Conservation (phyloP, 1,140 invertebrate species). For the Drosophila neocordata region DNA sequence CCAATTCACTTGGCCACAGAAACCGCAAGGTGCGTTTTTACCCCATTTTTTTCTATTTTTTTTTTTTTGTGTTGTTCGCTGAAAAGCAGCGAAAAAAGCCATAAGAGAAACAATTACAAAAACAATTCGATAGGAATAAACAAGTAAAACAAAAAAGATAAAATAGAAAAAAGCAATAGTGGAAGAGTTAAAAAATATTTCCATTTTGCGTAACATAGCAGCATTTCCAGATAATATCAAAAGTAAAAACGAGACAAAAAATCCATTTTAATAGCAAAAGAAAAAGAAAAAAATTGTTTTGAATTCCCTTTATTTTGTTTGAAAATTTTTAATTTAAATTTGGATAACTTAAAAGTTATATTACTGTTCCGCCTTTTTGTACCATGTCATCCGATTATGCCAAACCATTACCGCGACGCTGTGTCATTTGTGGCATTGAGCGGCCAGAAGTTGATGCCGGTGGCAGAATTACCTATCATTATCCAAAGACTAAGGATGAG, state of each 20-base stretch:
- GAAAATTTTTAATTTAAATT: background rate
- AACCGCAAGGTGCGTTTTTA: constrained; percentile 75
- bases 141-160: too few relatives aligned
- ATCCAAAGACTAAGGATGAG: constrained; percentile 53
- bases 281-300: too few relatives aligned
- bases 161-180: too few relatives aligned
- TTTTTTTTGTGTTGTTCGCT: constrained; percentile 38
- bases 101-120: constrained; percentile 50
- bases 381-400: background rate
- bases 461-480: constrained; percentile 41
- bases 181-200: background rate
- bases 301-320: constrained; percentile 9
- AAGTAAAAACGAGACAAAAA: constrained; percentile 17
- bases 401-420: constrained; percentile 30
- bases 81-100: constrained; percentile 50
- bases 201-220: background rate
- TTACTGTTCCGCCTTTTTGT: background rate
- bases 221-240: constrained; percentile 1
- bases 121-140: constrained; percentile 37
- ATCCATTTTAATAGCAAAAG: background rate
- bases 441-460: background rate
- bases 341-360: background rate
- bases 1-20: constrained; percentile 70
- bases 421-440: constrained; percentile 60
- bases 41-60: constrained; percentile 42